Base-by-base conservation (phyloP, 2,113 vertebrate genomes). In the Zosterops japonicus region DNA sequence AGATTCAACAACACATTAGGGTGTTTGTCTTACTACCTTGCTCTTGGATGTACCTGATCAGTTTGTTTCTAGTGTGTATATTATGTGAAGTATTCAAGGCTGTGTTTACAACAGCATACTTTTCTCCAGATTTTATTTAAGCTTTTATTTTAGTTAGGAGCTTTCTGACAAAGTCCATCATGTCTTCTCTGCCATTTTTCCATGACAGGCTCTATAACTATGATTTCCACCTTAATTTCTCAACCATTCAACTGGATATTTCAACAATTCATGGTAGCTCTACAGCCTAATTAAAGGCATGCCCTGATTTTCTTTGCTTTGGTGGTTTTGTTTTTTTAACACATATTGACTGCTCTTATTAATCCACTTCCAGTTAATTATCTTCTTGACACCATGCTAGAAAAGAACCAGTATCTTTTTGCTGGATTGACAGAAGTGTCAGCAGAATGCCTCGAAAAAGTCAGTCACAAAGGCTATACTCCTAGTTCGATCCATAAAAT, bases 361-460 rank as follows among this genome's bases (percentile, higher is more conserved):
- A 81, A 86, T 90, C 68, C 33, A 56, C 50, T 87, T 81, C 10
- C 55, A 92, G 39, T 50, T 78, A 87, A 93, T 92, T 93, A 94
- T 72, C 70, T 89, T 83, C 65, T n/a, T 21, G 9, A 90, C n/a
- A 9, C 19, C 8, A 24, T 56, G 79, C 47, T 70, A 61, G 50
- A 76, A 92, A 92, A 70, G 47, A 72, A 93, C 57, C 0, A 1
- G 8, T 23, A 7, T 2, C 41, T 59, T 88, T 68, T 65, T 69
- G 50, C 50, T 78, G 55, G 44, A 72, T 77, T 74, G 0, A 2
- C 33, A 77, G 5, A 86, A 76, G 2, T 80, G 36, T 93, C 68
- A 91, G 50, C 78, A 90, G 53, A 82, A 85, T 25, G 52, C 21
- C 83, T 74, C 21, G 13, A 59, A 70, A 79, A 81, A 70, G 25